phyloP scores from a whole-genome alignment of 2,113 vertebrate genomes.

The Anhinga anhinga region DNA sequence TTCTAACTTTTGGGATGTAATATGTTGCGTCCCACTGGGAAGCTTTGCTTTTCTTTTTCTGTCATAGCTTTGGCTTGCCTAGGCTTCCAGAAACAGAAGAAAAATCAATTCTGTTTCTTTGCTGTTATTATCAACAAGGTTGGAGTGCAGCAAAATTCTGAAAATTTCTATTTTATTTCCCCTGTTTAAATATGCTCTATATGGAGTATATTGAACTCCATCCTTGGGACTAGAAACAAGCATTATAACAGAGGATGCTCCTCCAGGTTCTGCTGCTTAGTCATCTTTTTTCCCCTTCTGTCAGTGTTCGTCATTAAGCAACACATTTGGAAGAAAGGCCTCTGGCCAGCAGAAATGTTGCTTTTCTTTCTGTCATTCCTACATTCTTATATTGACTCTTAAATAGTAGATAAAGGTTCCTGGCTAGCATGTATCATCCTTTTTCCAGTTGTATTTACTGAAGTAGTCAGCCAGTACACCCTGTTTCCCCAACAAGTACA shows the following conservation, averaged over 20 bases:
- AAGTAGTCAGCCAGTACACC: background rate
- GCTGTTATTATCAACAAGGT: background rate
- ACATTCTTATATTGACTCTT: background rate
- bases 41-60: background rate
- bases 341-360: background rate
- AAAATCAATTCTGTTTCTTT: background rate
- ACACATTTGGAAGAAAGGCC: background rate
- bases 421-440: background rate
- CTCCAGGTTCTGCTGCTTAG: constrained; percentile 21
- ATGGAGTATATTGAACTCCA: background rate
- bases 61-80: background rate
- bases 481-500: background rate
- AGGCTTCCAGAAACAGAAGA: background rate
- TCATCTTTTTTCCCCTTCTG: background rate
- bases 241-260: background rate
- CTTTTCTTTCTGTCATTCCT: background rate
- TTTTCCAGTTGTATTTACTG: background rate
- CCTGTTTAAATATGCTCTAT: background rate
- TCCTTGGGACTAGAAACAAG: background rate
- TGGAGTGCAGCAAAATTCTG: background rate
- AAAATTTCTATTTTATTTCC: background rate
- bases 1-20: background rate
- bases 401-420: background rate
- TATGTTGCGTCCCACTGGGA: background rate
- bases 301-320: background rate